phyloP scores from a whole-genome alignment of 1,140 invertebrate genomes.

The Lineus longissimus region DNA sequence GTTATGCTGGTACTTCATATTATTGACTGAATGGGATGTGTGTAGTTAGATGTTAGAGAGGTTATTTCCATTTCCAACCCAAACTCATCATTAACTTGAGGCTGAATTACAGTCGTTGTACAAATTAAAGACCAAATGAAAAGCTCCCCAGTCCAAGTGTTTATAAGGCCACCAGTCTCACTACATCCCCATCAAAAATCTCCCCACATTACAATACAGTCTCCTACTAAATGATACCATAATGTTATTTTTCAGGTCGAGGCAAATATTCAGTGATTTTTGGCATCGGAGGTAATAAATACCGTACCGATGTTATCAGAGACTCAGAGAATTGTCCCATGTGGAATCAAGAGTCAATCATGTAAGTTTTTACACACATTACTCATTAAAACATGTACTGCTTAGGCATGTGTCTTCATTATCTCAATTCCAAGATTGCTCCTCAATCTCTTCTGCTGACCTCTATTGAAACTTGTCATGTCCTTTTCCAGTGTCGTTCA shows the following conservation, averaged over 20 bases:
- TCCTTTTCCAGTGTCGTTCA: constrained; percentile 30
- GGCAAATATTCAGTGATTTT: constrained; percentile 49
- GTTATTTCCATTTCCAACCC: no score
- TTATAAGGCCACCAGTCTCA: no score
- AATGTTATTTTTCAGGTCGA: constrained; percentile 30
- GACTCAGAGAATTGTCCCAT: constrained; percentile 38
- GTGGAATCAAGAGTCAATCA: constrained; percentile 47
- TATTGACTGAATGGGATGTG: no score
- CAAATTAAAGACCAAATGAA: no score
- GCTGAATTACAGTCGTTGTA: no score
- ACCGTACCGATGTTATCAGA: constrained; percentile 38
- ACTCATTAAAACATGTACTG: background rate
- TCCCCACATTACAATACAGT: background rate
- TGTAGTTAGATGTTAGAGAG: no score
- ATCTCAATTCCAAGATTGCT: no score
- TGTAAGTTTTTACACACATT: constrained; percentile 35
- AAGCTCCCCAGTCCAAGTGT: no score
- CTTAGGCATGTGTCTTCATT: background rate
- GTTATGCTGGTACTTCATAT: no score
- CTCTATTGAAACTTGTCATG: background rate
- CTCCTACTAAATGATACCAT: background rate
- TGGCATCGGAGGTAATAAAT: constrained; percentile 45
- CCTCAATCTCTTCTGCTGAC: background rate
- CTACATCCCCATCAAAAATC: no score
- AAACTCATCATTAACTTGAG: no score